Evolutionary conservation across 2,888 invertebrate genomes (phyloP).

Genomic region (Abrostola tripartita): DNA sequence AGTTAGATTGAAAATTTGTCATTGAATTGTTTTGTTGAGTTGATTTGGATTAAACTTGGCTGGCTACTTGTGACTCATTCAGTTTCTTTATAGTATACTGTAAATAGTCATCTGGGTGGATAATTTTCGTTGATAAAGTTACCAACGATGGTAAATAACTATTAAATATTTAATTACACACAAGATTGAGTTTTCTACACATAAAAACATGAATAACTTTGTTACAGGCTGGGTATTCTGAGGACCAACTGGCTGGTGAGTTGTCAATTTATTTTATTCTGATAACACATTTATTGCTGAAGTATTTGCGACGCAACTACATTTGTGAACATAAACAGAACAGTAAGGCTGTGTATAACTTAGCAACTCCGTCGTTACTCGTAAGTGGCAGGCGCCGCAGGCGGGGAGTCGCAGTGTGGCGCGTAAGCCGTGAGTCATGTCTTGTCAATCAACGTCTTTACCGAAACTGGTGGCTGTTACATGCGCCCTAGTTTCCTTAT

Average conservation of each 20-base stretch:
- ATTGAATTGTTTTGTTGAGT: conserved; percentile 25
- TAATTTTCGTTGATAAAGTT: not conserved
- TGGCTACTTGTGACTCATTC: conserved; percentile 22
- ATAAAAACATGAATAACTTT: conserved; percentile 15
- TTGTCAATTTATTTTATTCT: conserved; percentile 67
- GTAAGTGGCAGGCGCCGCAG: conserved; percentile 27
- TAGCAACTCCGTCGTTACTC: conserved; percentile 4
- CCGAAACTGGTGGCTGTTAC: conserved; percentile 81
- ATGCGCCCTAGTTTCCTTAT: conserved; percentile 89
- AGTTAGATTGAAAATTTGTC: conserved; percentile 8
- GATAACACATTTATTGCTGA: not conserved
- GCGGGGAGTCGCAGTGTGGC: conserved; percentile 51
- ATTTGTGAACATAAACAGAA: conserved; percentile 14
- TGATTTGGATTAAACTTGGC: not conserved
- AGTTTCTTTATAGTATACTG: not conserved
- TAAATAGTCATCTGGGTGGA: not conserved
- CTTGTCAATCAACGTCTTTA: conserved; percentile 85
- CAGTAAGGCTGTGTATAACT: conserved; percentile 4
- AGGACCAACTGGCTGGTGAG: conserved; percentile 97
- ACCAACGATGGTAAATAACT: conserved; percentile 21
- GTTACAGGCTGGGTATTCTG: conserved; percentile 94
- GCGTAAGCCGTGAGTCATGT: conserved; percentile 78
- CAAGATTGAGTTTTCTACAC: not conserved
- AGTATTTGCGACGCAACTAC: not conserved
- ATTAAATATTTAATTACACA: not conserved